Evolutionary conservation across 2,888 invertebrate species (phyloP), one percentile per base, ranked within the genome.

Genomic region (Cheilosia vernalis): DNA sequence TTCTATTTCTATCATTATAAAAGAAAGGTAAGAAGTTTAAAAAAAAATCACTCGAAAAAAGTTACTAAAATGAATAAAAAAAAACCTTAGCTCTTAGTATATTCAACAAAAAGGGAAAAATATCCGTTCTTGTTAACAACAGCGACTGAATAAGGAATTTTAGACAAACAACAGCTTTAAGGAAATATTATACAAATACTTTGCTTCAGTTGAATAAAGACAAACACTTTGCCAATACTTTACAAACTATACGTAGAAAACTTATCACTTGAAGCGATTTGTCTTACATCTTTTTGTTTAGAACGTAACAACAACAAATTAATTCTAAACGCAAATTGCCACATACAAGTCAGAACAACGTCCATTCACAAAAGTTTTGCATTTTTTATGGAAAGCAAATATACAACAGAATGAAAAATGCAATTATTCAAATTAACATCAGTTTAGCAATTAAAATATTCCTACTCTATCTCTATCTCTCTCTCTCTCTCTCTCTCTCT

Each of bases 401-500:
- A 56, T 47, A 44, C 37, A 72, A 69, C 13, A 19, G 27, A 51
- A 51, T 5, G 1, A 30, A 21, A 61, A 40, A 49, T 21, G 55
- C 9, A 72, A 61, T 21, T 72, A 61, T 21, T 72, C 30, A 30
- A 64, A 53, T 63, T 30, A 77, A 77, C 85, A 85, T 85, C 85
- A 85, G 85, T 85, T 81, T 85, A 85, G 85, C 85, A 85, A 81
- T 47, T 63, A 13, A 40, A 70, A 80, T 58, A 80, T 80, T 76
- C 33, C 56, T 60, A 6, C 30, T 13, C 15, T n/a, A n/a, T n/a
- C n/a, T n/a, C n/a, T n/a, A n/a, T n/a, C 55, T 24, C 42, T 63
- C 5, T n/a, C 7, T 21, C 17, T 27, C 13, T 21, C 9, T 6
- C 7, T 47, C 44, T 24, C 42, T 63, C 5, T n/a, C 7, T 21